Conservation (phyloP, 1,140 invertebrate species). For the Microplitis mediator region DNA sequence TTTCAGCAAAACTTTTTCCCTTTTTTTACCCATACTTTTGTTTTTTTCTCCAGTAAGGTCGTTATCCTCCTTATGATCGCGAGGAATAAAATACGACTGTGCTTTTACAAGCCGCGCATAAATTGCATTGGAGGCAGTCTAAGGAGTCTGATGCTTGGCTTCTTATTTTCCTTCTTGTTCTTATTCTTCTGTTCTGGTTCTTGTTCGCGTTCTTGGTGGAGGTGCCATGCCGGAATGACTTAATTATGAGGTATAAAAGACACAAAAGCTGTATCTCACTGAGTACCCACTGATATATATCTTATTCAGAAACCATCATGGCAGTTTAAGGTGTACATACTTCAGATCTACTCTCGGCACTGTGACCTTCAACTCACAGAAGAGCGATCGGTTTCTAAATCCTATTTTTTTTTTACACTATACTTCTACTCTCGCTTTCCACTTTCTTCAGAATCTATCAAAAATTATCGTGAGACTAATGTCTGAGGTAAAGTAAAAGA, state of each 20-base stretch:
- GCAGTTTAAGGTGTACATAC: background rate
- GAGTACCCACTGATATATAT: background rate
- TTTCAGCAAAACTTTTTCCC: background rate
- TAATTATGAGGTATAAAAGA: conserved; percentile 39
- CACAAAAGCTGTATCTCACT: conserved; percentile 16
- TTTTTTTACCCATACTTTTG: background rate
- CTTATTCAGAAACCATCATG: background rate
- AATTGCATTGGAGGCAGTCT: conserved; percentile 32
- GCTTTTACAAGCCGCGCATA: conserved; percentile 33
- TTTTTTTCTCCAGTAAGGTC: conserved; percentile 17
- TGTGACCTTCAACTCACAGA: too few species aligned
- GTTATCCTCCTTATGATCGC: conserved; percentile 30
- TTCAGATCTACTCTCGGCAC: too few species aligned
- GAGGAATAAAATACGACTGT: conserved; percentile 35
- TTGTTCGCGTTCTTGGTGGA: background rate
- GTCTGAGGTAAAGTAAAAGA: too few species aligned
- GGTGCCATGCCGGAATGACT: conserved; percentile 32
- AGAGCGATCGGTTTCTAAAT: too few species aligned
- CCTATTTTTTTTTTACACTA: too few species aligned
- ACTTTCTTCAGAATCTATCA: too few species aligned
- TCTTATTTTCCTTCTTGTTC: background rate
- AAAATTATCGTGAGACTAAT: too few species aligned
- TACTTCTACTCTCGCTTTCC: too few species aligned
- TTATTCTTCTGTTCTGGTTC: too few species aligned
- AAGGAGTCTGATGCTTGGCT: conserved; percentile 22